phyloP scores from a whole-genome alignment of 2,888 invertebrate species.

The Andrena marginata region DNA sequence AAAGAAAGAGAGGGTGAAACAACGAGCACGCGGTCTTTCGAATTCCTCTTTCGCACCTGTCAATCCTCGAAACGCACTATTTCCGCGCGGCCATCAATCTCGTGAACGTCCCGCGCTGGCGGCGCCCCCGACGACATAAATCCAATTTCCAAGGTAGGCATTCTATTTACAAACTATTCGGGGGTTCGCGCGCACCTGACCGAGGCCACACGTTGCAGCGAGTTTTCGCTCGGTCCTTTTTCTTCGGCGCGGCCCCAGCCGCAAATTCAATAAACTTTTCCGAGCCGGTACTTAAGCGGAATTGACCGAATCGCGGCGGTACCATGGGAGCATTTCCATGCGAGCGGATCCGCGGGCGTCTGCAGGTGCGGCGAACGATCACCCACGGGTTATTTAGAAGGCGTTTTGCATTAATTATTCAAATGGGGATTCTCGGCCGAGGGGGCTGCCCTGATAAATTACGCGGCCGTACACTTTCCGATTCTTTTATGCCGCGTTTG shows the following conservation, averaged over 20 bases:
- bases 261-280: slow-evolving; percentile 79
- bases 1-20: background rate
- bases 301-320: slow-evolving; percentile 80
- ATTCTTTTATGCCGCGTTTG: slow-evolving; percentile 29
- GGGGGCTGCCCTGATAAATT: slow-evolving; percentile 35
- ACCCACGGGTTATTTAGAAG: slow-evolving; percentile 81
- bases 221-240: slow-evolving; percentile 52
- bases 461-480: slow-evolving; percentile 23
- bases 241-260: slow-evolving; percentile 33
- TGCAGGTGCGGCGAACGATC: slow-evolving; percentile 82
- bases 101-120: slow-evolving; percentile 23
- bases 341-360: slow-evolving; percentile 61
- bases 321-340: slow-evolving; percentile 73
- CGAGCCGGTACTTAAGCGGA: slow-evolving; percentile 73
- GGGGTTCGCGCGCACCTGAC: slow-evolving; percentile 38
- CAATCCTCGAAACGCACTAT: slow-evolving; percentile 61
- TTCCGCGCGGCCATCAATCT: slow-evolving; percentile 55
- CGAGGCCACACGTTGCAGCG: slow-evolving; percentile 4
- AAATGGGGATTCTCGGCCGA: slow-evolving; percentile 74
- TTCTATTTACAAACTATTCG: slow-evolving; percentile 62
- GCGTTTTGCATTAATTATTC: slow-evolving; percentile 84
- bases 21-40: slow-evolving; percentile 16
- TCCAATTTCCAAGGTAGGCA: slow-evolving; percentile 58
- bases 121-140: slow-evolving; percentile 54
- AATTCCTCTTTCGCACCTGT: slow-evolving; percentile 49